phyloP scores from a whole-genome alignment of 2,888 invertebrate genomes.

The Chrysolina haemoptera region DNA sequence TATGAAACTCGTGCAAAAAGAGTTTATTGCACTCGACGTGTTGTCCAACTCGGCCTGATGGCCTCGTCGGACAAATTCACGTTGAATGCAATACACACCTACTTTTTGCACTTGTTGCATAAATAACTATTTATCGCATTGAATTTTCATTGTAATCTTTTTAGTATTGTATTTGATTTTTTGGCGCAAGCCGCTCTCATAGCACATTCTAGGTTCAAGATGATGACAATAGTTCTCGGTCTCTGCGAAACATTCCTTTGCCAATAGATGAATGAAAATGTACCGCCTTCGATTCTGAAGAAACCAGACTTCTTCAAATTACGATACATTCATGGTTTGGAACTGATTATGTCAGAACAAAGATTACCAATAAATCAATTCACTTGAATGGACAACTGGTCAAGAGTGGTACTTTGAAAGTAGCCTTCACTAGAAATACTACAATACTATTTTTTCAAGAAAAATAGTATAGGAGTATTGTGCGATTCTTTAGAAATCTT shows the following conservation, averaged over 20 bases:
- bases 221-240: constrained; percentile 3
- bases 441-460: constrained; percentile 25
- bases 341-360: constrained; percentile 27
- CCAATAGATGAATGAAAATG: constrained; percentile 9
- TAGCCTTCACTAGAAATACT: constrained; percentile 26
- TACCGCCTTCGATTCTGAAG: constrained; percentile 1
- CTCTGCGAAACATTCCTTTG: neutral
- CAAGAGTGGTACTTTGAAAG: constrained; percentile 25
- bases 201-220: no score
- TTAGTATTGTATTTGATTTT: no score
- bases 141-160: no score
- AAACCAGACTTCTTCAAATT: constrained; percentile 24
- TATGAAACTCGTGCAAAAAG: no score
- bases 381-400: constrained; percentile 27
- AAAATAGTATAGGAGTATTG: constrained; percentile 35
- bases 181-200: no score
- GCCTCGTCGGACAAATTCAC: no score
- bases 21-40: no score
- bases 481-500: constrained; percentile 33
- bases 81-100: no score
- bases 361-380: constrained; percentile 26
- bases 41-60: no score
- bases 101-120: no score
- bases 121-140: no score
- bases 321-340: constrained; percentile 22